Evolutionary conservation across 2,797 vertebrate species (phyloP), one percentile per base, ranked within the genome.

Genomic region (Fratercula arctica): DNA sequence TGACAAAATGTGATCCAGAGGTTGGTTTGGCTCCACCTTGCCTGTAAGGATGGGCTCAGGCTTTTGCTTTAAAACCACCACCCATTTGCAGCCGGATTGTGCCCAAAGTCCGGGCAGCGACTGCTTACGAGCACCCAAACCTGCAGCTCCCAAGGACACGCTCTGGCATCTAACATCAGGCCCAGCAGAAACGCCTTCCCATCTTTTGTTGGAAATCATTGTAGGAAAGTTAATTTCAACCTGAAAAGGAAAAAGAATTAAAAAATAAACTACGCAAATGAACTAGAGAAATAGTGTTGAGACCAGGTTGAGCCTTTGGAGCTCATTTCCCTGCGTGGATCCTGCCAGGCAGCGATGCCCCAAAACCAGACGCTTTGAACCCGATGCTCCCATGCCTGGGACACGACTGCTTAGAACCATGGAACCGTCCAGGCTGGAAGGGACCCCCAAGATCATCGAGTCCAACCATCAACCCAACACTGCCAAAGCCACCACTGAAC

Each of bases 31-130:
- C n/a, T 46, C n/a, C 64, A 24, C 33, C 48, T 41, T 8, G 37
- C 50, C 37, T 64, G 17, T 31, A 39, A 14, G 3, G 26, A 24
- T 31, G 37, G 56, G 3, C 31, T 53, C 33, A 0, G 31, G 46
- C 8, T 85, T 80, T 61, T 69, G 48, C 37, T 74, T 39, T 39
- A 53, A 70, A 45, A 16, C 7, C 13, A 3, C 25, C 56, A 4
- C 29, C 33, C 3, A 0, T 60, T 10, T 60, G 35, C 6, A n/a
- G 60, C 60, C 1, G 2, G 21, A 14, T 31, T 1, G 3, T 60
- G 69, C 50, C 77, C 45, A 7, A 59, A 69, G 43, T 21, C 56
- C 2, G 1, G 50, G 35, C 46, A 57, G 68, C 37, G 45, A 2
- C 68, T 23, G 25, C 68, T 59, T 7, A 41, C 48, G 61, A 68